Base-by-base conservation (phyloP, 2,888 invertebrate species). In the Dascillus cervinus region DNA sequence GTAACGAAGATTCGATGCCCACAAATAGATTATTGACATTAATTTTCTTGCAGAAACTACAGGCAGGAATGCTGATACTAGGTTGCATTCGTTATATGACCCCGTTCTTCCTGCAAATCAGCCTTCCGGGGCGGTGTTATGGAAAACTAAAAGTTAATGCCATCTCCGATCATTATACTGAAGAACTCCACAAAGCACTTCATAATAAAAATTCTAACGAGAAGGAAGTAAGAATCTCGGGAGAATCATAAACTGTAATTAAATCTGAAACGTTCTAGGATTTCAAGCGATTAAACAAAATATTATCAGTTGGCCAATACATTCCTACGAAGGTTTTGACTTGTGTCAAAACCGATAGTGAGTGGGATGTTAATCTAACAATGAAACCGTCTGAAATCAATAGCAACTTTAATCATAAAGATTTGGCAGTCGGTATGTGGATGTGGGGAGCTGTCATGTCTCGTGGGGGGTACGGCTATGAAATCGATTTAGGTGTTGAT, bases 381-480 rank as follows among this genome's bases (percentile, higher is more conserved):
- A 62, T 76, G 38, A 75, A 75, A 63, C 82, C 82, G 0, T 66
- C 67, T 21, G 75, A 78, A 41, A 63, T 82, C 1, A 75, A 82
- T 46, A 56, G 59, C 0, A 72, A 69, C 13, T 65, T 70, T 27
- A 54, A 54, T 2, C 70, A 71, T 23, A 50, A 58, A 3, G 70
- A 70, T 23, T 55, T 82, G 12, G 67, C 68, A 25, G 73, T 74
- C 55, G 78, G 77, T 55, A 59, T 66, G 37, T 49, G 77, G 0
- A 58, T 85, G 11, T 76, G 77, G 59, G 84, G 81, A 0, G 79
- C 80, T 1, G 72, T 92, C 2, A 65, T 70, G 3, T 86, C 86
- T 35, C 64, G 78, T 11, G 86, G 89, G 55, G 91, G 92, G 54
- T 86, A 92, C 56, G 91, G 90, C 1, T 91, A 79, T 53, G 73